These are phyloP conservation scores for Eulemur mongoz DNA, from an alignment of 2,797 vertebrate genomes.

Conservation along the genomic window DNA sequence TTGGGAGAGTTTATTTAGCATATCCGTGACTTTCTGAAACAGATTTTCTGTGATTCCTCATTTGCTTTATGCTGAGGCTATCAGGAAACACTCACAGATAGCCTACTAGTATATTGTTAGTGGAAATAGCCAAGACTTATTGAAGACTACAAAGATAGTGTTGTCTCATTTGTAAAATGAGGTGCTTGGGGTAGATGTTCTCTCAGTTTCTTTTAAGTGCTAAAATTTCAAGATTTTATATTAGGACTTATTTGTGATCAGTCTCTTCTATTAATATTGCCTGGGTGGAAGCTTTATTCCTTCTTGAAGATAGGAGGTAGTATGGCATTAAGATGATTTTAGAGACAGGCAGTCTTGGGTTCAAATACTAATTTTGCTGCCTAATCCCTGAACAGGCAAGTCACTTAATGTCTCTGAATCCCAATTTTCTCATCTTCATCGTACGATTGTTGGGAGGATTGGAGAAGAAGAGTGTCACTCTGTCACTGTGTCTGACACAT, in stretches of 20 bases:
- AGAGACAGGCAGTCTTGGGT: conserved; percentile 6
- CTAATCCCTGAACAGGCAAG: neutral
- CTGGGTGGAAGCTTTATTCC: neutral
- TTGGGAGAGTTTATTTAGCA: conserved; percentile 42
- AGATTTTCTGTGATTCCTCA: neutral
- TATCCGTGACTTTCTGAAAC: neutral
- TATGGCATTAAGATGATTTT: neutral
- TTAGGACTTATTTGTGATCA: conserved; percentile 2
- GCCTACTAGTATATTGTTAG: neutral
- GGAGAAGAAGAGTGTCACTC: neutral
- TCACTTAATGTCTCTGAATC: conserved; percentile 5
- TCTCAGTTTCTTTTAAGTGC: conserved; percentile 29
- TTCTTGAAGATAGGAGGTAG: neutral
- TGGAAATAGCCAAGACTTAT: neutral
- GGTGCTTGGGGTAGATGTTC: neutral
- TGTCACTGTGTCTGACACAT: neutral
- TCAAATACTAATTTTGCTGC: neutral
- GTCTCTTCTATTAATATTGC: neutral
- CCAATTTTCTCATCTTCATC: neutral
- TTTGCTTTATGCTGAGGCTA: neutral
- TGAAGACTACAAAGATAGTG: neutral
- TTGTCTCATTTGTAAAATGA: conserved; percentile 7
- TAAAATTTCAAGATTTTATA: conserved; percentile 17
- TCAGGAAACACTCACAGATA: conserved; percentile 1
- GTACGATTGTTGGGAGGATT: neutral